Base-by-base conservation (phyloP, 2,888 invertebrate species). In the Megastigmus dorsalis region DNA sequence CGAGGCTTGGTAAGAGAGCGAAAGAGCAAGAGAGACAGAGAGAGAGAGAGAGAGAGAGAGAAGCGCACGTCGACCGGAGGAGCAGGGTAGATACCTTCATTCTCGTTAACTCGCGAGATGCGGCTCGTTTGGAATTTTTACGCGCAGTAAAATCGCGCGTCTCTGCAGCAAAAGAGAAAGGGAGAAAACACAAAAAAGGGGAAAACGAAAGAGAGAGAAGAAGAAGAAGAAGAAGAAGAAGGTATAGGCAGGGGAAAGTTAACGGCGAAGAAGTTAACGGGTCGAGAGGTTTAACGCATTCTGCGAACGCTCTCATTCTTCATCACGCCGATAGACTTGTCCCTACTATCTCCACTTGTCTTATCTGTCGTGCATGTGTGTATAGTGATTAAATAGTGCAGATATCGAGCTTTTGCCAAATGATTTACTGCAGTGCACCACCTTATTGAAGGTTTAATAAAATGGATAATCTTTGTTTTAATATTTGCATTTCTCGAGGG, bases 111-210 rank as follows among this genome's bases (percentile, higher is more conserved):
- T 67, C 60, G 66, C 63, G 41, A 57, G 68, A 68, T 63, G 63
- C 52, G 65, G 52, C 65, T 74, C 57, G 65, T 69, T 74, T 69
- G 59, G 74, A 69, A 69, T 74, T 65, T 69, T 74, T 69, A 65
- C 69, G 63, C 52, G 65, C 50, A 30, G 48, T 63, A 63, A 74
- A 74, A 63, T 74, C 52, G 52, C 50, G 36, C 30, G 18, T 18
- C 9, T 23, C 20, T 48, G 48, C 33, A 15, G 6, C 33, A 60
- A 60, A 60, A 28, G 33, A 30, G 15, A 7, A 38, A 26, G 26
- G 13, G 3, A 36, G 26, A 15, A 10, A 18, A 23, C 10, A 23
- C 10, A 62, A 18, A 13, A n/a, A 45, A 7, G n/a, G 26, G 15
- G 23, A n/a, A 36, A 48, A 36, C 15, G 10, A n/a, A 18, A 38